A percentile compares a stretch with the other conserved stretches of the same genome.
phyloP scores from a whole-genome alignment of 92 coral and sea anemone species.

The Epizoanthus ramosus region DNA sequence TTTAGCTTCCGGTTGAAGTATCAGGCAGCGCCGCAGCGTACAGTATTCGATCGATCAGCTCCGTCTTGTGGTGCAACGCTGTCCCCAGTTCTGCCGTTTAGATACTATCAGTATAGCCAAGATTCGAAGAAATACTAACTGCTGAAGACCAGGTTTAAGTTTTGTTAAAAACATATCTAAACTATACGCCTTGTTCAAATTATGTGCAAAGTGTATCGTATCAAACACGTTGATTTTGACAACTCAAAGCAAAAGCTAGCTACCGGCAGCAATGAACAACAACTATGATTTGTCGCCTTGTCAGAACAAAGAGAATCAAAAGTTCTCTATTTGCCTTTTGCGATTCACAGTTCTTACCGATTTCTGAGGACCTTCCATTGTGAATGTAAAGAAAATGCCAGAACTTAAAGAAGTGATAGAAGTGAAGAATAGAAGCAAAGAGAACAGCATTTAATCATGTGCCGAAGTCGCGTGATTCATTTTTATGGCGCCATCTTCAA shows the following conservation, averaged over 20 bases:
- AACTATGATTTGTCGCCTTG: not conserved
- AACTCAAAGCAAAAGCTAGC: not conserved
- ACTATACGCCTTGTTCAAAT: not conserved
- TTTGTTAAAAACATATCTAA: not conserved
- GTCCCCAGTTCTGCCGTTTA: not conserved
- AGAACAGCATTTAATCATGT: not conserved
- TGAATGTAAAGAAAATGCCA: not conserved
- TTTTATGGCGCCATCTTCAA: conserved; percentile 32
- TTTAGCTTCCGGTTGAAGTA: conserved; percentile 19
- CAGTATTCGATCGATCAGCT: not conserved
- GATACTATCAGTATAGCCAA: not conserved
- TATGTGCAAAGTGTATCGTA: conserved; percentile 3
- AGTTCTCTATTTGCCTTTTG: not conserved
- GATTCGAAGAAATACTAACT: not conserved
- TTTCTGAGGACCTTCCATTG: not conserved
- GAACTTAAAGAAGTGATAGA: conserved; percentile 1
- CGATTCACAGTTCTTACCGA: not conserved
- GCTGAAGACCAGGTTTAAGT: conserved; percentile 5
- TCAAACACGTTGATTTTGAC: conserved; percentile 16
- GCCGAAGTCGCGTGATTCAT: conserved; percentile 33
- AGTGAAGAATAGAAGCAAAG: not conserved
- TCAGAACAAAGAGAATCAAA: not conserved
- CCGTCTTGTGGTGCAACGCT: not conserved
- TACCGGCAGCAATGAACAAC: not conserved
- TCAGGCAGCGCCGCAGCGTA: not conserved